A percentile compares a stretch with the other conserved stretches of the same genome.
phyloP scores from a whole-genome alignment of 2,888 invertebrate species.

The Drosophila limbata region DNA sequence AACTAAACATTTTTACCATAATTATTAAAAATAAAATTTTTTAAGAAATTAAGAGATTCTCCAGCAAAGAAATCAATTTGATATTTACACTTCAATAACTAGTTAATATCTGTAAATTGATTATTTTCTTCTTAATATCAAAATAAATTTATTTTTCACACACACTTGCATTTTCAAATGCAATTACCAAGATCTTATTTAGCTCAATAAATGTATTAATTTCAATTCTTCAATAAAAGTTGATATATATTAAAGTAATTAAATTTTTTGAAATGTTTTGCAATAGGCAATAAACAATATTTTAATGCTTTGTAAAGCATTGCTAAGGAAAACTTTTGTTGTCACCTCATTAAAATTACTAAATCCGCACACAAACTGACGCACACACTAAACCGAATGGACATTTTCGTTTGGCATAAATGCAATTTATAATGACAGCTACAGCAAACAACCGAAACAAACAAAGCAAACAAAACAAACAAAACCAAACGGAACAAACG shows the following conservation, averaged over 20 bases:
- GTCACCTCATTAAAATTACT: slow-evolving; percentile 42
- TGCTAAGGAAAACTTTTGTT: slow-evolving; percentile 30
- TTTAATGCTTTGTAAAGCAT: slow-evolving; percentile 6
- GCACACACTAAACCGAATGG: slow-evolving; percentile 13
- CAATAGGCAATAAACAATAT: slow-evolving; percentile 11
- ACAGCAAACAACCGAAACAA: slow-evolving; percentile 45
- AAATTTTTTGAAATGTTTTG: background rate
- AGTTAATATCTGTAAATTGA: no score
- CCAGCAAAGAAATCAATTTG: no score
- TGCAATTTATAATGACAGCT: slow-evolving; percentile 76
- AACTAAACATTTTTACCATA: background rate
- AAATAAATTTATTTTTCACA: background rate
- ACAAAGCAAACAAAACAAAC: slow-evolving; percentile 21
- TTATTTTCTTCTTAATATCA: background rate
- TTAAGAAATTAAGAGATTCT: no score
- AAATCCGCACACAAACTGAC: slow-evolving; percentile 37
- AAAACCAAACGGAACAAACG: slow-evolving; percentile 16
- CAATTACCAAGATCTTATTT: background rate
- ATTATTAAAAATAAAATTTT: background rate
- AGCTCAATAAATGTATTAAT: background rate
- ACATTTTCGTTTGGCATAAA: slow-evolving; percentile 57
- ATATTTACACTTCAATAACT: no score
- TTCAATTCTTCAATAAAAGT: background rate
- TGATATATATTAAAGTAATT: background rate
- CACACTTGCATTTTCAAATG: no score